A percentile compares a stretch with the other conserved stretches of the same genome.
phyloP scores from a whole-genome alignment of 2,888 invertebrate genomes.

The Ectemnius continuus region DNA sequence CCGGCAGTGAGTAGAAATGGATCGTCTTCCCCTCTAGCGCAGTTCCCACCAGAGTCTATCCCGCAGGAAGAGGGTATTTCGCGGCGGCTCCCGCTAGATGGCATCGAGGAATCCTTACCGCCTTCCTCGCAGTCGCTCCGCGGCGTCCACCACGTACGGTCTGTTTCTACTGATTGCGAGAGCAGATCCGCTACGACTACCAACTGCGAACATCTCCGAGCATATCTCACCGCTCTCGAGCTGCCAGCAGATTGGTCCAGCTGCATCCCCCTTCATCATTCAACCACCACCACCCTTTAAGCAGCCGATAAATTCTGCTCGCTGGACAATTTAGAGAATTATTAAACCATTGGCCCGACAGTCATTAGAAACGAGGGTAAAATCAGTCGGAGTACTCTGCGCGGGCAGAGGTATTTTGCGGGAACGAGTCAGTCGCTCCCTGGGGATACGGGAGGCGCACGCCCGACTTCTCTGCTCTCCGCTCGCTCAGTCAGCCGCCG shows the following conservation, averaged over 20 bases:
- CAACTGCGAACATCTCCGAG: not conserved
- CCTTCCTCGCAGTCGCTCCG: conserved; percentile 61
- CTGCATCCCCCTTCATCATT: too few species aligned
- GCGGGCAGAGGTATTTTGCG: conserved; percentile 14
- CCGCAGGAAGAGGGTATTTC: conserved; percentile 40
- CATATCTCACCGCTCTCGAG: not conserved
- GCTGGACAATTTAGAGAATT: too few species aligned
- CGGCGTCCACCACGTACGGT: conserved; percentile 68
- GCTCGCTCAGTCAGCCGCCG: conserved; percentile 57
- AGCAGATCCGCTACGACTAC: conserved; percentile 19
- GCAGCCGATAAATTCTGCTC: too few species aligned
- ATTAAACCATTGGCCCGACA: too few species aligned
- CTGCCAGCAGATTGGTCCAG: too few species aligned
- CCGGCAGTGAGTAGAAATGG: conserved; percentile 20
- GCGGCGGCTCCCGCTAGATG: conserved; percentile 63
- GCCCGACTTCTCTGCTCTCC: conserved; percentile 33
- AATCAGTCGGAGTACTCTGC: conserved; percentile 20
- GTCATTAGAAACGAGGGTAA: not conserved
- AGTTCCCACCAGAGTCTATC: conserved; percentile 27
- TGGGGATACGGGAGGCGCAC: conserved; percentile 46
- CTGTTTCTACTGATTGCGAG: conserved; percentile 47
- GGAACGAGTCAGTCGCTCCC: conserved; percentile 30
- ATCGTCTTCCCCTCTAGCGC: conserved; percentile 47
- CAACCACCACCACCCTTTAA: too few species aligned
- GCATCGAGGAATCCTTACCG: conserved; percentile 62